Conservation (phyloP, 2,888 invertebrate genomes). For the Lypha dubia region DNA sequence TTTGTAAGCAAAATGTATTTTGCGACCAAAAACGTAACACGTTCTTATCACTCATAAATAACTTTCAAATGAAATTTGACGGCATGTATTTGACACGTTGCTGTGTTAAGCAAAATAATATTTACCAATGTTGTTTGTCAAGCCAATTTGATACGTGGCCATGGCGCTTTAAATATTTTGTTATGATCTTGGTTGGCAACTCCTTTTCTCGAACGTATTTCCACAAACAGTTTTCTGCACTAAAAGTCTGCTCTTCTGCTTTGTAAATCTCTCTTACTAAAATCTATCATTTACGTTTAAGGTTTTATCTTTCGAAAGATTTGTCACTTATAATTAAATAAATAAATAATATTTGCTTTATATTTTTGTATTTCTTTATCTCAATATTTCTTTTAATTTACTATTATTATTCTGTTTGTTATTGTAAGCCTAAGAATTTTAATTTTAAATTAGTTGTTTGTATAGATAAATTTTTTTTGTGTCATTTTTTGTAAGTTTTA, state of each 20-base stretch:
- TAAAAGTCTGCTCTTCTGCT: conserved; percentile 8
- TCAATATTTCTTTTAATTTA: background rate
- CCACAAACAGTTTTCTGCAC: background rate
- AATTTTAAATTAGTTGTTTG: conserved; percentile 45
- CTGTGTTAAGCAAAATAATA: too few relatives aligned
- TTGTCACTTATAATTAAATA: background rate
- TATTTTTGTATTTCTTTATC: conserved; percentile 7
- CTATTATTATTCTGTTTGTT: conserved; percentile 14
- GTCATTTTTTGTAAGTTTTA: conserved; percentile 75
- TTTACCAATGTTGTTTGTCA: too few relatives aligned
- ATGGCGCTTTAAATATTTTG: background rate
- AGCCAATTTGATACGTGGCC: too few relatives aligned
- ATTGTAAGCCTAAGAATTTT: conserved; percentile 48
- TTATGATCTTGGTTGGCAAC: background rate
- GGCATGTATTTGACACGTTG: too few relatives aligned
- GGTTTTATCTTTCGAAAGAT: background rate
- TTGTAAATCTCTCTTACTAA: background rate
- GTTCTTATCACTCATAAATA: too few relatives aligned
- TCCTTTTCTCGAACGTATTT: background rate
- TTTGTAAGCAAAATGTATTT: too few relatives aligned
- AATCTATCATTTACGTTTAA: conserved; percentile 15
- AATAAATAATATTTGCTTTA: background rate
- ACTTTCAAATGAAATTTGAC: too few relatives aligned
- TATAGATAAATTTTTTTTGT: conserved; percentile 62
- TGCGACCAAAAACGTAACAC: too few relatives aligned